Evolutionary conservation across 2,113 vertebrate species (phyloP).

Genomic region (Hiodon tergisus): DNA sequence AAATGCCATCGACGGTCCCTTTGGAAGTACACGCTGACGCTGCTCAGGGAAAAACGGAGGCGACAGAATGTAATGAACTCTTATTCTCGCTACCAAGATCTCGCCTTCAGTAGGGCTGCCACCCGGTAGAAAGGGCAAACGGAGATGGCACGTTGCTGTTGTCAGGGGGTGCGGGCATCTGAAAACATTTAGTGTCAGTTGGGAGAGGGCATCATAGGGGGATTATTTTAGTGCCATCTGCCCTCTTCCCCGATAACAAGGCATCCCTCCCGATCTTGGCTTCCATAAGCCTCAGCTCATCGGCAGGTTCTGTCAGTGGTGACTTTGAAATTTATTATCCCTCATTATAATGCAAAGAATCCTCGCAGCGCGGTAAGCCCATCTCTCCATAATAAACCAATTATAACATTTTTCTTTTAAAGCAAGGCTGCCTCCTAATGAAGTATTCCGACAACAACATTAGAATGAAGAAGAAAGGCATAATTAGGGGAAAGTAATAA

Average conservation of each 20-base stretch:
- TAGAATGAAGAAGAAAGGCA: neutral
- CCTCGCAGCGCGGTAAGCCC: neutral
- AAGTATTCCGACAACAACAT: neutral
- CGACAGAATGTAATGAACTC: neutral
- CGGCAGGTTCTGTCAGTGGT: neutral
- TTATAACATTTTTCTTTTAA: neutral
- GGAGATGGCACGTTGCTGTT: conserved; percentile 3
- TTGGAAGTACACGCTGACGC: neutral
- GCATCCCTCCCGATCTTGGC: neutral
- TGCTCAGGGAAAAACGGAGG: neutral
- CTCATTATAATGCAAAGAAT: no score
- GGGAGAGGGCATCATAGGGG: neutral
- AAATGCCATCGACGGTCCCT: conserved; percentile 5
- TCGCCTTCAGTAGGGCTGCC: neutral
- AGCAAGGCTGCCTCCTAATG: neutral
- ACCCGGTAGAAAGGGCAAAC: neutral
- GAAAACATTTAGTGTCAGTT: neutral
- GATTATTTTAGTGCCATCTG: neutral
- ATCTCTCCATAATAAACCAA: neutral
- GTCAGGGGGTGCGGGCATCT: neutral
- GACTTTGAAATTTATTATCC: neutral
- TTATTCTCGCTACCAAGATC: neutral
- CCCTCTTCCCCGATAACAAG: neutral
- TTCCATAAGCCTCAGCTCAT: neutral
- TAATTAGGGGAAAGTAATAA: neutral